Evolutionary conservation across 2,113 vertebrate genomes (phyloP).

Genomic region (Polypterus senegalus): DNA sequence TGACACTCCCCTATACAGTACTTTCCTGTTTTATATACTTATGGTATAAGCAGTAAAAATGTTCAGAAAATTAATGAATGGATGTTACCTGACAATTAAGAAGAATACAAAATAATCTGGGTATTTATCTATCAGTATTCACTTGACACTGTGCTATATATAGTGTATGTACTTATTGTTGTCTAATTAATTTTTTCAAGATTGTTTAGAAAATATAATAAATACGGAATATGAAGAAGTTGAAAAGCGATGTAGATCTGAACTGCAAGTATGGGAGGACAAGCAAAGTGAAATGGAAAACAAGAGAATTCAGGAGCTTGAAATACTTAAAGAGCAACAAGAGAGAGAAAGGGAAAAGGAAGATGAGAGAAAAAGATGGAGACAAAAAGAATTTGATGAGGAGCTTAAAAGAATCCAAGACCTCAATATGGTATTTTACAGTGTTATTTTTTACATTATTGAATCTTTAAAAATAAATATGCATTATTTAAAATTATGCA

Average conservation of each 20-base stretch:
- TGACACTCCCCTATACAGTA: too few species aligned
- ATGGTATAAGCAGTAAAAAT: too few species aligned
- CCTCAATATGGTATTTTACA: slow-evolving; percentile 43
- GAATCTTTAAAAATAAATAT: not conserved
- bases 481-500: too few species aligned
- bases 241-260: slow-evolving; percentile 41
- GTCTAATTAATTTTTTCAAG: not conserved
- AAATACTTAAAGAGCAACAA: slow-evolving; percentile 32
- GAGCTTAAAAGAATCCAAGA: slow-evolving; percentile 53
- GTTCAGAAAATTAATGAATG: too few species aligned
- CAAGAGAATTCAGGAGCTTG: slow-evolving; percentile 26
- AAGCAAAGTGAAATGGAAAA: slow-evolving; percentile 41
- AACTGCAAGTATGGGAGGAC: slow-evolving; percentile 43
- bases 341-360: slow-evolving; percentile 40
- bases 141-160: too few species aligned
- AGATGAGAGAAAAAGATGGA: slow-evolving; percentile 32
- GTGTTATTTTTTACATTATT: slow-evolving; percentile 6
- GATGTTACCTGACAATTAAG: too few species aligned
- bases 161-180: too few species aligned
- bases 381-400: slow-evolving; percentile 48
- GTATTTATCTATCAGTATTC: too few species aligned
- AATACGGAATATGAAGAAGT: slow-evolving; percentile 36
- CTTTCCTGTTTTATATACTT: too few species aligned
- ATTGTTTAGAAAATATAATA: slow-evolving; percentile 20
- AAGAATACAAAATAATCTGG: too few species aligned